Evolutionary conservation across 2,113 vertebrate species (phyloP), one percentile per base, ranked within the genome.

Genomic region (Indicator indicator): DNA sequence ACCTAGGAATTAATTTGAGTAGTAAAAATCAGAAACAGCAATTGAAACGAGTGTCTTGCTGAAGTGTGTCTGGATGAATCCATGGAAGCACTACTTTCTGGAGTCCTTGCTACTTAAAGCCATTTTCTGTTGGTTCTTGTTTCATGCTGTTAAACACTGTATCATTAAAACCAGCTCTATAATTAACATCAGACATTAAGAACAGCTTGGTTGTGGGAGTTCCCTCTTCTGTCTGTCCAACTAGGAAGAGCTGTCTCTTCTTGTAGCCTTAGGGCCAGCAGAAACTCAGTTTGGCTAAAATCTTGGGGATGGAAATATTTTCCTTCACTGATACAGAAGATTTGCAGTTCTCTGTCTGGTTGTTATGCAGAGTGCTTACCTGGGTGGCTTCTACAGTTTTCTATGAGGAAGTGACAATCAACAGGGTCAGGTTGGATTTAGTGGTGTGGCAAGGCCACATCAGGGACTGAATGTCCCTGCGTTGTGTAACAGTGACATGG

Each of bases 361-460:
- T 27, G 26, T 17, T 72, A 9, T 11, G 5, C 30, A 26, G 42
- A 42, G 19, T 0, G 0, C 50, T 73, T 1, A 2, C 38, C 30
- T 1, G 9, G 12, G n/a, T 56, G 54, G 16, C 15, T 50, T 28
- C 44, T 48, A 28, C 23, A 44, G 19, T 5, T 64, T 56, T 59
- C 2, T 0, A 1, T 14, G 28, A 42, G 46, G 24, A 88, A 56
- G 12, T 38, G 40, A 46, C 40, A 42, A 5, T 68, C 12, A 17
- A 0, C 0, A 2, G 10, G 14, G 10, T 48, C 33, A 27, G 36
- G 46, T 0, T 85, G 21, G 11, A 12, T 23, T 28, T 59, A 42
- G 48, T 27, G 27, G 4, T 3, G 26, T 48, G 16, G 59, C 20
- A n/a, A 76, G 59, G 10, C 9, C 12, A 8, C 32, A 1, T 19